Evolutionary conservation across 2,113 vertebrate species (phyloP), one percentile per base, ranked within the genome.

Genomic region (Propithecus coquereli): DNA sequence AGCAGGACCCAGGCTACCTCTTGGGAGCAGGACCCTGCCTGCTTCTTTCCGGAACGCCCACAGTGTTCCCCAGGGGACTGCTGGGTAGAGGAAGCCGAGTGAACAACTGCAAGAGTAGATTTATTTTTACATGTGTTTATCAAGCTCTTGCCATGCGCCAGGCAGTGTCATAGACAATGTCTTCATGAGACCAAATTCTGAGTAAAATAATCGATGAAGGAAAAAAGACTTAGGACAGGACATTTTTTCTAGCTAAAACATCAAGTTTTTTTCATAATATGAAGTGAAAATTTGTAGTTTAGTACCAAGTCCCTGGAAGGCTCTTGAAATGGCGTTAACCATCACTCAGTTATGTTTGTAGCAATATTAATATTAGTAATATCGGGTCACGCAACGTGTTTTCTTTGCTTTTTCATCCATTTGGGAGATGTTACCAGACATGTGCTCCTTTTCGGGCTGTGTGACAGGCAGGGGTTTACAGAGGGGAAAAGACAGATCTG

Each of bases 31-130:
- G 27, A 7, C 65, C 6, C 30, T 22, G 22, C 27, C 65, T 37
- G 8, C 20, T 9, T 4, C 47, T n/a, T 45, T n/a, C 16, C 2
- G 18, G 9, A 11, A 10, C 4, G 11, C 61, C 34, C 22, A 11
- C 40, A 8, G 0, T 8, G 0, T 17, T 14, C 37, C 34, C 23
- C 7, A 13, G 54, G 14, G 5, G 74, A 1, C 2, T 2, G 23
- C 16, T 16, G 6, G 5, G 2, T 5, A 20, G 3, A 0, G 20
- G 4, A 14, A 20, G 2, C 23, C 9, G 1, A 4, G 2, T 13
- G 11, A 8, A 3, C 30, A 32, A 27, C 27, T 20, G 17, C 6
- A 68, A 12, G 52, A 10, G 5, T 32, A 8, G 0, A 5, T 37
- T 27, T 20, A 12, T 8, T 52, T 40, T 73, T n/a, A 14, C 5